Percentiles rank a stretch among this genome's conserved stretches.
Conservation (phyloP, 2,797 vertebrate genomes). For the Acrossocheilus fasciatus region DNA sequence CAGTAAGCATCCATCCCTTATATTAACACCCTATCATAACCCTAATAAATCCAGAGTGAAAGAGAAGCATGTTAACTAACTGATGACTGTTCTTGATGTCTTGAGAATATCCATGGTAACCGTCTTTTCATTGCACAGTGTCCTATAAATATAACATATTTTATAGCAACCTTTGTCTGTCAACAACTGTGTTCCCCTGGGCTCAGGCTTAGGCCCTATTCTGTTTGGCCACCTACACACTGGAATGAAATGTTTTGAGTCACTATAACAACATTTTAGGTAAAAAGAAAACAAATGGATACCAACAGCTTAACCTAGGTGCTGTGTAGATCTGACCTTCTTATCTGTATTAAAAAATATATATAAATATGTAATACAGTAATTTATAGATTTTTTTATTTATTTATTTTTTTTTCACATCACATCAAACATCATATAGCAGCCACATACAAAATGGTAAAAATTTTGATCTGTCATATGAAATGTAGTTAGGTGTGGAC, state of each 20-base stretch:
- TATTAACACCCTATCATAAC: background rate
- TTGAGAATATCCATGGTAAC: background rate
- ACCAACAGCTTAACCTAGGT: background rate
- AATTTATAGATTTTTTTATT: too few relatives aligned
- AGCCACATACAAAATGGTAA: background rate
- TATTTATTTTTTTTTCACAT: background rate
- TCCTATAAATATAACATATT: background rate
- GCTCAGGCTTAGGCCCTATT: background rate
- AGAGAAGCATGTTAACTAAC: background rate
- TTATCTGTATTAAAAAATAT: background rate
- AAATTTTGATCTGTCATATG: background rate
- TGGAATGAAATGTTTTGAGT: background rate
- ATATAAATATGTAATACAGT: background rate
- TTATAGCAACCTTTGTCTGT: background rate
- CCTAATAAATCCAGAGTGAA: background rate
- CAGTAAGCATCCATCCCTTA: background rate
- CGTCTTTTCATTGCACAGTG: background rate
- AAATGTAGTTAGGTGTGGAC: background rate
- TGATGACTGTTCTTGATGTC: background rate
- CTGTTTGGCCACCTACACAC: background rate
- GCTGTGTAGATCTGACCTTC: background rate
- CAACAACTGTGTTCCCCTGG: background rate
- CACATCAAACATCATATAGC: background rate
- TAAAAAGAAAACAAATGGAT: background rate
- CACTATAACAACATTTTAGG: background rate